Evolutionary conservation across 2,797 vertebrate genomes (phyloP), one percentile per base, ranked within the genome.

Genomic region (Hoplostethus mediterraneus): DNA sequence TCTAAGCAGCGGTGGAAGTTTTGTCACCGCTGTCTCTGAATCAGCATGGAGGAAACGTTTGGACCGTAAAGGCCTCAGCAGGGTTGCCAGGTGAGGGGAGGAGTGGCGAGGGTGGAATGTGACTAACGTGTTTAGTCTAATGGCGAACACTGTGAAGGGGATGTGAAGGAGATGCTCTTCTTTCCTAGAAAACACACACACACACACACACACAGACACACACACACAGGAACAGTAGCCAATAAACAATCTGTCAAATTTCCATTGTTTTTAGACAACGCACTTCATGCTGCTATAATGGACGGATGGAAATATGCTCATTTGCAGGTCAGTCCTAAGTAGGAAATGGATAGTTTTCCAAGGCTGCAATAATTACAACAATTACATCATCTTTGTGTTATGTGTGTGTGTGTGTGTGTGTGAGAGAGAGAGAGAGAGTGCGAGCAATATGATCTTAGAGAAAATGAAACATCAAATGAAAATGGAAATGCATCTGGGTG

Each of bases 301-400:
- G 10, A 69, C 56, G 28, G 28, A 80, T 62, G 16, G 17, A 77
- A 44, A 44, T 28, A 77, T 64, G 58, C 79, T 85, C 59, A 77
- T 88, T 87, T 83, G 75, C 79, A 73, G 90, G 83, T 87, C 74
- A 79, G 75, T 77, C 78, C 82, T 62, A 83, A 47, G 80, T 86
- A 90, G 86, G 90, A 91, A 88, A 86, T 87, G 72, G 79, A 70
- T 38, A 67, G 58, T 82, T 84, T 83, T 86, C 77, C 81, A 75
- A 73, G 57, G 63, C 79, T 84, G 86, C 86, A 90, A 90, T 91
- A 85, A 88, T 93, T 91, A 87, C 90, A 91, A 90, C 90, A 85
- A 88, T 93, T 91, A 87, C 90, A 91, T 92, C 90, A 91, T 80
- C 81, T 77, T 69, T 69, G 58, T 86, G 81, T 77, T 86, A 87